phyloP scores from a whole-genome alignment of 2,888 invertebrate genomes.

The Parelbella ahira region DNA sequence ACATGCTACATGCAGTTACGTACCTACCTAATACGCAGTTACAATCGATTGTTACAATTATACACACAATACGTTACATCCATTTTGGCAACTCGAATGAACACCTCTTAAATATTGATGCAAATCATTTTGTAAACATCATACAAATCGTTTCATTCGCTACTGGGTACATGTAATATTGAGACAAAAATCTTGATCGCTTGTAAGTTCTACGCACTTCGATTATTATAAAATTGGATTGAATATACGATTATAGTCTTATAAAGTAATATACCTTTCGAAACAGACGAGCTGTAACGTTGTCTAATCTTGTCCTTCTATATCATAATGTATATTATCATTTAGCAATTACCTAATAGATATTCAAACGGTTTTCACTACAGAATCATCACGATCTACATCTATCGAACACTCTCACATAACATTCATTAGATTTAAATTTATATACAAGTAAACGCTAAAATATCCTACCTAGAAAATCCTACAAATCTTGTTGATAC shows the following conservation, averaged over 20 bases:
- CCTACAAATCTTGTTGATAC: slow-evolving; percentile 53
- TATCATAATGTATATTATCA: too few relatives aligned
- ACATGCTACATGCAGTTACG: slow-evolving; percentile 64
- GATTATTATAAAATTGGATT: slow-evolving; percentile 16
- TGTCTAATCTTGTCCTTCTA: slow-evolving; percentile 10
- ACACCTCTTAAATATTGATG: slow-evolving; percentile 53
- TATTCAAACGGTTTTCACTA: slow-evolving; percentile 50
- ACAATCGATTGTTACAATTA: slow-evolving; percentile 54
- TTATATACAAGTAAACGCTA: slow-evolving; percentile 76
- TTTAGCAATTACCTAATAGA: slow-evolving; percentile 16
- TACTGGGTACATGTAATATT: slow-evolving; percentile 19
- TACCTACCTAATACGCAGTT: slow-evolving; percentile 46
- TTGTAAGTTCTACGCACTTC: slow-evolving; percentile 6
- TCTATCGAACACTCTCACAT: slow-evolving; percentile 79
- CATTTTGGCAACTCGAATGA: slow-evolving; percentile 77
- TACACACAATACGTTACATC: slow-evolving; percentile 62
- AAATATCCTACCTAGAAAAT: slow-evolving; percentile 60
- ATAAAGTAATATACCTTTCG: slow-evolving; percentile 15
- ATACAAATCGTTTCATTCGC: slow-evolving; percentile 30
- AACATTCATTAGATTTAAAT: slow-evolving; percentile 74
- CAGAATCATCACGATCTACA: slow-evolving; percentile 72
- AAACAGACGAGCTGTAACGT: slow-evolving; percentile 12
- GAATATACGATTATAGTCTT: slow-evolving; percentile 15
- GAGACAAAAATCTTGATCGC: slow-evolving; percentile 19
- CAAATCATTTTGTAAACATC: slow-evolving; percentile 21